Base-by-base conservation (phyloP, 1,140 invertebrate species). In the Drosophila trapezifrons region DNA sequence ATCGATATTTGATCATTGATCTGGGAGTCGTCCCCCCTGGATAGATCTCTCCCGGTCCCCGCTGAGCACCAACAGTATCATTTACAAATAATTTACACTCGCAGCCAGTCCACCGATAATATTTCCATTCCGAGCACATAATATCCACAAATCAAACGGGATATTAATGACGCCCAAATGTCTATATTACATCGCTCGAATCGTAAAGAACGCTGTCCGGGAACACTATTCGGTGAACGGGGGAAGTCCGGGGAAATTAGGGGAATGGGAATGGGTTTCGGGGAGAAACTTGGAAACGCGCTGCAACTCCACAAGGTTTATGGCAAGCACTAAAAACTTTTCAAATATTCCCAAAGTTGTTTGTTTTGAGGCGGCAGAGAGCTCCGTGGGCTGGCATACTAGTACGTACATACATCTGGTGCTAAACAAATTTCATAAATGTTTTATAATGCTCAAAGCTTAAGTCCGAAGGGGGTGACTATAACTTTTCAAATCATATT, bases 111-210 rank as follows among this genome's bases (percentile, higher is more conserved):
- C 10, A 37, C 37, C 38, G 17, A 43, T 20, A 0, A 37, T 35
- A 47, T 74, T 78, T 51, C 15, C 58, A 82, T 70, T 69, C 59
- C 15, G n/a, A 25, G 29, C 35, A 35, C 65, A 80, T 49, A 54
- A 27, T 15, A 40, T 40, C 25, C 47, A 80, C 66, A 59, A 76
- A 63, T 76, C 62, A 72, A 72, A 62, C 47, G 17, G 17, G 15
- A 27, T 38, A 62, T 79, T 43, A 78, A 67, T 62, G 52, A 63
- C 62, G 51, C 12, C 29, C 25, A 58, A 69, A 74, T 64, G 63
- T 73, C 67, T 74, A 78, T 64, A 74, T 77, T 57, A 51, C 47
- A 49, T 20, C 17, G 18, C 10, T 18, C 20, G 29, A 38, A 63
- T 15, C 45, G 27, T 25, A 22, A 35, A 57, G 20, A 10, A 13